phyloP scores from a whole-genome alignment of 1,140 invertebrate species.

The Drosophila kepulauana region DNA sequence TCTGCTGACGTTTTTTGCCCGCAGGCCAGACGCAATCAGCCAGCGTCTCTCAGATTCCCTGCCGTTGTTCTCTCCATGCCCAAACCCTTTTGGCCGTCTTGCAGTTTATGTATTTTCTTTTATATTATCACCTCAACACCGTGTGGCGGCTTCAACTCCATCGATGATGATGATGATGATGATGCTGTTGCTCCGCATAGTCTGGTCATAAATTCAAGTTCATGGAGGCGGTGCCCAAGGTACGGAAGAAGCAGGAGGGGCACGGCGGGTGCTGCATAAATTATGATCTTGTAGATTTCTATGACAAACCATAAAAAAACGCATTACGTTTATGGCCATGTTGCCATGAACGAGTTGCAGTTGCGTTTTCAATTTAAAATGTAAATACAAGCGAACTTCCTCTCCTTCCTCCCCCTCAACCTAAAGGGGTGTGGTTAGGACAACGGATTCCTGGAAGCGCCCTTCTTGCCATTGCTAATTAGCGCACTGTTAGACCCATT shows the following conservation, averaged over 20 bases:
- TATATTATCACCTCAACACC: slow-evolving; percentile 75
- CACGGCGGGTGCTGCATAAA: slow-evolving; percentile 62
- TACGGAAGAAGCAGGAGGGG: not conserved
- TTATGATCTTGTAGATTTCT: slow-evolving; percentile 76
- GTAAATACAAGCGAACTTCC: slow-evolving; percentile 38
- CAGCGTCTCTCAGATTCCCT: not conserved
- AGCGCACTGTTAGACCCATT: slow-evolving; percentile 42
- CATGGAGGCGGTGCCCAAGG: slow-evolving; percentile 12
- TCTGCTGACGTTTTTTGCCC: slow-evolving; percentile 47
- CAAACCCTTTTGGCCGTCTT: slow-evolving; percentile 25
- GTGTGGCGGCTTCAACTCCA: slow-evolving; percentile 45
- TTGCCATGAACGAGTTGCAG: slow-evolving; percentile 42
- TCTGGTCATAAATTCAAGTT: slow-evolving; percentile 73
- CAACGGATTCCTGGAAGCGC: slow-evolving; percentile 8
- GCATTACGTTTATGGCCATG: slow-evolving; percentile 69
- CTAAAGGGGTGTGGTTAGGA: not conserved
- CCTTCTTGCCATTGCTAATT: slow-evolving; percentile 28
- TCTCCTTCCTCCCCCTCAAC: not conserved
- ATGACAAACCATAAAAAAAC: slow-evolving; percentile 72
- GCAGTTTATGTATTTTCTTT: slow-evolving; percentile 68
- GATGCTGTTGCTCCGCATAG: slow-evolving; percentile 32
- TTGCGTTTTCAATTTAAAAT: slow-evolving; percentile 71
- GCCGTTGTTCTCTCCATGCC: not conserved
- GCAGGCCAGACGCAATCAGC: slow-evolving; percentile 71
- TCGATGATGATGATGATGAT: slow-evolving; percentile 37